Evolutionary conservation across 2,797 vertebrate genomes (phyloP).

Genomic region (Synaphobranchus kaupii): DNA sequence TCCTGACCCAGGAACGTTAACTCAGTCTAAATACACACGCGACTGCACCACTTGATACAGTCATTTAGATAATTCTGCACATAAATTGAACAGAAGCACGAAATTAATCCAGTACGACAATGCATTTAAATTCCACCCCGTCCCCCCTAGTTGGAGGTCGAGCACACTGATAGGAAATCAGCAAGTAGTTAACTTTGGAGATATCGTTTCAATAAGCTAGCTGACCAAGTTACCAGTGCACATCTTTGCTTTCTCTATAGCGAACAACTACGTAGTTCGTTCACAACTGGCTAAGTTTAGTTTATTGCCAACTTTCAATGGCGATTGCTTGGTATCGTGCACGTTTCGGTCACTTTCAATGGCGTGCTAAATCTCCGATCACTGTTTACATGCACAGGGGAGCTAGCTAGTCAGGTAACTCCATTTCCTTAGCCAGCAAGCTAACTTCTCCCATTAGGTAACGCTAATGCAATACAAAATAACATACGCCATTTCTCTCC

Average conservation of each 20-base stretch:
- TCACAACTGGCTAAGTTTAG: background rate
- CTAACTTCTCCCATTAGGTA: background rate
- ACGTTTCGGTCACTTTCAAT: background rate
- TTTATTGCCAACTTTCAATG: background rate
- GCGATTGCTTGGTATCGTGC: background rate
- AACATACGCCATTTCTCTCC: constrained; percentile 9
- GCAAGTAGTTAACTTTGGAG: background rate
- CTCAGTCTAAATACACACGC: background rate
- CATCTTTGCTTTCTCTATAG: background rate
- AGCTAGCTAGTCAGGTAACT: background rate
- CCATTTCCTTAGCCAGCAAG: background rate
- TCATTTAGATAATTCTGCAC: background rate
- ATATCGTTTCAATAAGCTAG: background rate
- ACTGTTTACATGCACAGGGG: background rate
- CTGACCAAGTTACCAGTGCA: background rate
- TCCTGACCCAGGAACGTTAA: background rate
- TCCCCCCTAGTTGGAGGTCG: background rate
- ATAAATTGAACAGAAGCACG: background rate
- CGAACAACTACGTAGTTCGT: background rate
- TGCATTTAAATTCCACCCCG: background rate
- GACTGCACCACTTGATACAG: background rate
- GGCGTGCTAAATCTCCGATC: background rate
- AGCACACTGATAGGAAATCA: background rate
- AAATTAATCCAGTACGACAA: background rate
- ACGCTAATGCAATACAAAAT: background rate